A percentile compares a stretch with the other conserved stretches of the same genome.
These are phyloP conservation scores for Chaetodon trifasciatus DNA, from an alignment of 2,797 vertebrate genomes.

Conservation along the genomic window DNA sequence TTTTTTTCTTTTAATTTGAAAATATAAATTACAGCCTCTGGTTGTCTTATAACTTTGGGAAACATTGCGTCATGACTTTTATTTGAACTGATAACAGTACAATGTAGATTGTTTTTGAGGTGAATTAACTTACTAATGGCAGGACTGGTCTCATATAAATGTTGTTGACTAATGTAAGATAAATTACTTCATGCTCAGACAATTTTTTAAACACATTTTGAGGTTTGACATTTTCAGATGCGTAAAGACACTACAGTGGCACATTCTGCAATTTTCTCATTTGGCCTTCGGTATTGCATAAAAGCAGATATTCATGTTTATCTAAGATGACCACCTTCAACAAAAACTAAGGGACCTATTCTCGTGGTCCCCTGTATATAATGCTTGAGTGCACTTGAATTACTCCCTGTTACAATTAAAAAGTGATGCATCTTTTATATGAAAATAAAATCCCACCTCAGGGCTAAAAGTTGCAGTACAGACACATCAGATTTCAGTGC, in stretches of 20 bases:
- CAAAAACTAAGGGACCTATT: conserved; percentile 29
- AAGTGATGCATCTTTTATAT: conserved; percentile 58
- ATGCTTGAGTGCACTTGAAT: conserved; percentile 49
- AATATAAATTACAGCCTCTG: conserved; percentile 7
- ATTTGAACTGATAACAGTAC: conserved; percentile 30
- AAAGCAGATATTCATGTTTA: conserved; percentile 30
- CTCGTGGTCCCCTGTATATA: conserved; percentile 48
- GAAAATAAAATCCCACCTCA: conserved; percentile 60
- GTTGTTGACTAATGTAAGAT: conserved; percentile 45
- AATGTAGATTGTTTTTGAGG: conserved; percentile 35
- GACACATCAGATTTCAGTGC: conserved; percentile 28
- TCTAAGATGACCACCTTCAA: conserved; percentile 33
- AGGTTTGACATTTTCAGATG: conserved; percentile 21
- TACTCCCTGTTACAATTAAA: conserved; percentile 45
- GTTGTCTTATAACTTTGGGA: conserved; percentile 7
- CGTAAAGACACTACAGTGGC: conserved; percentile 36
- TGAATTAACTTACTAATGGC: conserved; percentile 15
- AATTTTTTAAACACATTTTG: conserved; percentile 33
- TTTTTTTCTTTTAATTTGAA: too few relatives aligned
- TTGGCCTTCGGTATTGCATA: conserved; percentile 25
- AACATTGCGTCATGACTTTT: conserved; percentile 7
- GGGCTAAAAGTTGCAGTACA: conserved; percentile 50
- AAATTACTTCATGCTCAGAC: conserved; percentile 32
- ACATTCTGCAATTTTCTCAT: conserved; percentile 39
- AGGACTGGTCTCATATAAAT: conserved; percentile 17